Conservation (phyloP, 1,140 invertebrate genomes). For the Brachionus manjavacas region DNA sequence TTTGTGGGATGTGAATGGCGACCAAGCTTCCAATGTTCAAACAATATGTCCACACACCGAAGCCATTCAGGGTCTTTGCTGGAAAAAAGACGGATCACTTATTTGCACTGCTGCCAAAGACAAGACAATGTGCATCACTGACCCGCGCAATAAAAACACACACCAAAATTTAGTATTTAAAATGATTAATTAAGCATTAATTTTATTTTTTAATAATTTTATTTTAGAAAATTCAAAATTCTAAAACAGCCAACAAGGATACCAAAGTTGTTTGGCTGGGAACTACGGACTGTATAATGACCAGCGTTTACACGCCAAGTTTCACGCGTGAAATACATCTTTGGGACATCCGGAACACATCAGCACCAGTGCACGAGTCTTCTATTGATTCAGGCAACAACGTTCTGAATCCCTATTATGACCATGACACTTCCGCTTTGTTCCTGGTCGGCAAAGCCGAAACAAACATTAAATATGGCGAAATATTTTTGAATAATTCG, state of each 20-base stretch:
- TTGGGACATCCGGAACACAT: slow-evolving; percentile 75
- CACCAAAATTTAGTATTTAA: slow-evolving; percentile 46
- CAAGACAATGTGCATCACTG: slow-evolving; percentile 73
- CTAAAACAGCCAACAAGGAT: slow-evolving; percentile 75
- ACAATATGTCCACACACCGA: slow-evolving; percentile 73
- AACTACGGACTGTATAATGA: slow-evolving; percentile 72
- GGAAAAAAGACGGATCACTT: slow-evolving; percentile 74
- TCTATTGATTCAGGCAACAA: slow-evolving; percentile 80
- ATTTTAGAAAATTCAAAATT: slow-evolving; percentile 28
- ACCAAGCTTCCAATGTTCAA: slow-evolving; percentile 51
- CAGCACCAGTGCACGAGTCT: slow-evolving; percentile 69
- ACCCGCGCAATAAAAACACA: slow-evolving; percentile 65
- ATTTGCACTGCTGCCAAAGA: slow-evolving; percentile 69
- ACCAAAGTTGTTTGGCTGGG: slow-evolving; percentile 82
- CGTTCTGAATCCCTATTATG: slow-evolving; percentile 79
- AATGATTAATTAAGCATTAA: too few species aligned
- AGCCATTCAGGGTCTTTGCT: slow-evolving; percentile 75
- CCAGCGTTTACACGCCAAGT: slow-evolving; percentile 68
- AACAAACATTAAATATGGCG: slow-evolving; percentile 19
- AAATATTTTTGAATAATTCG: background rate
- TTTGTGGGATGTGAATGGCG: slow-evolving; percentile 16
- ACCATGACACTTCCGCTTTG: slow-evolving; percentile 85
- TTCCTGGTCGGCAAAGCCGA: slow-evolving; percentile 70
- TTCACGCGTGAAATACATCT: slow-evolving; percentile 73
- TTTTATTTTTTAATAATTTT: background rate